Base-by-base conservation (phyloP, 2,113 vertebrate genomes). In the Echinops telfairi region DNA sequence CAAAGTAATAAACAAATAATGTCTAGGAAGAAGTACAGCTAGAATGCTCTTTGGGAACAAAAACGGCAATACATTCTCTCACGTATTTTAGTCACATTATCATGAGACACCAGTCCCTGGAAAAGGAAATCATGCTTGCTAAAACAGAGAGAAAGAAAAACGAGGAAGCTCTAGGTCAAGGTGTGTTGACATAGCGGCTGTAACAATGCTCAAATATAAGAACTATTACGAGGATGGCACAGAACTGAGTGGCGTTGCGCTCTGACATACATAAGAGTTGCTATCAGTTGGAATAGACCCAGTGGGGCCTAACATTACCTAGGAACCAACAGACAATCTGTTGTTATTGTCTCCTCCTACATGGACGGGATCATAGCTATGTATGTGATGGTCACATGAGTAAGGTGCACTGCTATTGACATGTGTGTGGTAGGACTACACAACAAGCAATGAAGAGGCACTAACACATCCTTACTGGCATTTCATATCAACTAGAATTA, bases 401-500 rank as follows among this genome's bases (percentile, higher is more conserved):
- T 86, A 38, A 83, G 29, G 47, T 7, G 33, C 23, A 68, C 15
- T 68, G n/a, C 29, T 73, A 60, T 33, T 66, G 33, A 8, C 25
- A 33, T 1, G 57, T 12, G 15, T 53, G 19, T 73, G 36, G 3
- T 64, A 89, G 17, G n/a, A 80, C 0, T 27, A 66, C 3, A 82
- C 2, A 80, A 0, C n/a, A 81, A 71, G 19, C 1, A 62, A 38
- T 36, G 31, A 14, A 75, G 8, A 68, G 11, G 64, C 23, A 62
- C 15, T 93, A n/a, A 22, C n/a, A 91, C 60, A 36, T 86, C 47
- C 70, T 85, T 81, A 29, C 9, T 1, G 86, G 70, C 3, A 77
- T 86, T 86, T 89, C 29, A 91, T 62, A 88, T 58, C 17, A 88
- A 82, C 15, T 25, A 90, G 36, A 84, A 86, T 81, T 19, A 22